Conservation (phyloP, 2,113 vertebrate species). For the Lycocorax pyrrhopterus region DNA sequence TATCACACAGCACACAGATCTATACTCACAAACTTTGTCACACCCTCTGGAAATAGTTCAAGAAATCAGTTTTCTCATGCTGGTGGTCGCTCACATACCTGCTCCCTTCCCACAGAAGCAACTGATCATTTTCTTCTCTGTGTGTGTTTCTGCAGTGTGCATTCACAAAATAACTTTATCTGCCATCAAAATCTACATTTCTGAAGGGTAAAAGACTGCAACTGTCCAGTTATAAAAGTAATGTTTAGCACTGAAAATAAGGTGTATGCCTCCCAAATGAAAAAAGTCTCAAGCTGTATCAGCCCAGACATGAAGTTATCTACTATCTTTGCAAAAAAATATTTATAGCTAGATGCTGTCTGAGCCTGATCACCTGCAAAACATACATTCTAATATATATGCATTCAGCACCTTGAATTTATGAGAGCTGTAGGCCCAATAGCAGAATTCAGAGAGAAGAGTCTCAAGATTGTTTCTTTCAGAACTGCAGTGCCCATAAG, state of each 20-base stretch:
- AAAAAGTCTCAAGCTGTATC: not conserved
- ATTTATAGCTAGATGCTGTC: not conserved
- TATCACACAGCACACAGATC: not conserved
- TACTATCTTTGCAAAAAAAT: not conserved
- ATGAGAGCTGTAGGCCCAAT: not conserved
- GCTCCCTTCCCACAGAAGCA: not conserved
- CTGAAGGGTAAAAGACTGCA: not conserved
- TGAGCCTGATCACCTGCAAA: not conserved
- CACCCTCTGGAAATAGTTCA: not conserved
- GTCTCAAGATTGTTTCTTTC: not conserved
- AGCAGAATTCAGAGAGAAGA: not conserved
- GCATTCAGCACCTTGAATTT: not conserved
- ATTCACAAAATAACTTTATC: not conserved
- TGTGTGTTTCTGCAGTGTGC: not conserved
- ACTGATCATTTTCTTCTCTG: not conserved
- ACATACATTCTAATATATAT: not conserved
- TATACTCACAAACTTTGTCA: not conserved
- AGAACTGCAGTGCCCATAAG: not conserved
- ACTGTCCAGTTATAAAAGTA: not conserved
- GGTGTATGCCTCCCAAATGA: not conserved
- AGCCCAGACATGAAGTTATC: not conserved
- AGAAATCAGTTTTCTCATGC: not conserved
- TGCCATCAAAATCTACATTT: not conserved
- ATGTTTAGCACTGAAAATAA: not conserved
- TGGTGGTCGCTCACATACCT: not conserved